These are phyloP conservation scores for Ifrita kowaldi DNA, from an alignment of 2,113 vertebrate genomes.

Conservation along the genomic window DNA sequence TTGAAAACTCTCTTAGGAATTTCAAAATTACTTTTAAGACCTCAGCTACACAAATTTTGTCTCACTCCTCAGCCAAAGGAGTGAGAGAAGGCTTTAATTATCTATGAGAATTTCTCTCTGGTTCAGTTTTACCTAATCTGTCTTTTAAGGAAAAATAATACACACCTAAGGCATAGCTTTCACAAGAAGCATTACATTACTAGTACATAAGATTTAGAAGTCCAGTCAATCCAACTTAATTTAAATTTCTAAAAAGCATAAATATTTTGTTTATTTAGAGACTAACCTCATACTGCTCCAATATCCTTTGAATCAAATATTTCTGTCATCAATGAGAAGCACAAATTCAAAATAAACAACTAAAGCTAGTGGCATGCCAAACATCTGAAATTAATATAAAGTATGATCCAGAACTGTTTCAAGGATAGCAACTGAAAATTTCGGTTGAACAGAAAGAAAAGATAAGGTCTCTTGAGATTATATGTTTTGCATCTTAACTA, in stretches of 20 bases:
- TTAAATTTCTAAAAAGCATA: neutral
- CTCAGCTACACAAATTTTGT: neutral
- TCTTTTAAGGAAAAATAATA: neutral
- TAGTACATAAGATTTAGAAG: neutral
- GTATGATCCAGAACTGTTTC: neutral
- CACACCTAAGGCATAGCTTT: neutral
- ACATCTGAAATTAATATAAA: neutral
- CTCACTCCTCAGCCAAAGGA: neutral
- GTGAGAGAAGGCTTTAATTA: neutral
- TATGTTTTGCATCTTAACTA: neutral
- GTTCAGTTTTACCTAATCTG: neutral
- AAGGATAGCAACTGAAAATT: neutral
- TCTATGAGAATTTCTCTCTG: neutral
- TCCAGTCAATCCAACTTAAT: neutral
- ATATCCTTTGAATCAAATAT: neutral
- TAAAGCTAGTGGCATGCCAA: neutral
- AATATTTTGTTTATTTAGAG: neutral
- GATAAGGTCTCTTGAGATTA: rapidly evolving
- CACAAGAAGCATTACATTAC: neutral
- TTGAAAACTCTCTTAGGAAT: neutral
- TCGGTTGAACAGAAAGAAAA: neutral
- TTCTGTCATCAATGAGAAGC: neutral
- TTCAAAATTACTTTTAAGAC: neutral
- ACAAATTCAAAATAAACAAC: neutral
- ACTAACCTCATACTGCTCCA: neutral